A percentile compares a stretch with the other conserved stretches of the same genome.
Conservation (phyloP, 2,113 vertebrate genomes). For the Pangasianodon hypophthalmus region DNA sequence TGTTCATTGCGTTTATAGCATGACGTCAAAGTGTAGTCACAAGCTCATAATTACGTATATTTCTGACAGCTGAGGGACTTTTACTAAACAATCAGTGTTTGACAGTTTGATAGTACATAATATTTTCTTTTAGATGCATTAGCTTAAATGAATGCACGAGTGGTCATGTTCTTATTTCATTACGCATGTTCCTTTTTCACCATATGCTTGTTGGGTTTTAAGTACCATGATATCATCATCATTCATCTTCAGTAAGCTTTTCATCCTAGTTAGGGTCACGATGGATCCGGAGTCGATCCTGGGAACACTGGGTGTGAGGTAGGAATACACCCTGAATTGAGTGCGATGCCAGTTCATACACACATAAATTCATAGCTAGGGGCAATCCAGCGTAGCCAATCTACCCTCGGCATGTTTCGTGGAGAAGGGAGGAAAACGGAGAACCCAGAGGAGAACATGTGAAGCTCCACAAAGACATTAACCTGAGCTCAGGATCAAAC, state of each 20-base stretch:
- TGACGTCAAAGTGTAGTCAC: neutral
- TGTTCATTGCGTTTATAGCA: neutral
- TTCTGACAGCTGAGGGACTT: neutral
- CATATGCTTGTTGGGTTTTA: neutral
- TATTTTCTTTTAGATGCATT: neutral
- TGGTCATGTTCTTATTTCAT: neutral
- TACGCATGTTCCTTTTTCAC: neutral
- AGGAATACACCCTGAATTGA: neutral
- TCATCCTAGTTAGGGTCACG: neutral
- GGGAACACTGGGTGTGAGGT: neutral
- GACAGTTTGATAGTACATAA: neutral
- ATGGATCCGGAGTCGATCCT: neutral
- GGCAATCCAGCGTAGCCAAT: neutral
- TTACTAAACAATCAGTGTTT: neutral
- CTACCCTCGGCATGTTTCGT: neutral
- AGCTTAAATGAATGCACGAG: neutral
- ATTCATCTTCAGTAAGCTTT: neutral
- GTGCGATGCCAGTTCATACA: neutral
- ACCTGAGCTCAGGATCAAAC: neutral
- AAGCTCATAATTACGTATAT: neutral
- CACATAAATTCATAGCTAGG: neutral
- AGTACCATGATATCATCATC: neutral
- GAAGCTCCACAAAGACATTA: neutral
- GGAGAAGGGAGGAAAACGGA: neutral
- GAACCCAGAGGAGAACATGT: neutral